phyloP scores from a whole-genome alignment of 2,888 invertebrate genomes.

The Heliconius cydno region DNA sequence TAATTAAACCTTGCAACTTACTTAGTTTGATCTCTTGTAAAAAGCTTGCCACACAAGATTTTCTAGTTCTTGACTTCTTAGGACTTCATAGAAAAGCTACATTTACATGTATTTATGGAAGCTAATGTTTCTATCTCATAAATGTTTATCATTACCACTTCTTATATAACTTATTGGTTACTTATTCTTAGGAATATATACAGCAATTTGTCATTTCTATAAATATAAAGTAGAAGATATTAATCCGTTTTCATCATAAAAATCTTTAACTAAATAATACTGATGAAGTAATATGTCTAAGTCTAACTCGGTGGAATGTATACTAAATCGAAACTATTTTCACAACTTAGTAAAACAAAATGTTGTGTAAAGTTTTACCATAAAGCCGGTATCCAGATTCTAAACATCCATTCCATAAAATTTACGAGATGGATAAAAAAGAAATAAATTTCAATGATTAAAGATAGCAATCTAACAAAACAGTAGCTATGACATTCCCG shows the following conservation, averaged over 20 bases:
- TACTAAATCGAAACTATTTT: neutral
- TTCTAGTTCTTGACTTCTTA: constrained; percentile 31
- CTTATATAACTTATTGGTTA: neutral
- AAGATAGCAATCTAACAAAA: constrained; percentile 40
- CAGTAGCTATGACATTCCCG: constrained; percentile 54
- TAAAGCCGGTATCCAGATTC: neutral
- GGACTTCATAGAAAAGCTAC: neutral
- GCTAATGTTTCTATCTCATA: neutral
- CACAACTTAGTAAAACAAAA: neutral
- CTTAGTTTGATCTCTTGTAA: neutral
- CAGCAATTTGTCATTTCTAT: neutral
- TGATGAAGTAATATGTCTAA: neutral
- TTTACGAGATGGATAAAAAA: constrained; percentile 11
- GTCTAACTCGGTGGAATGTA: neutral
- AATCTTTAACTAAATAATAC: neutral
- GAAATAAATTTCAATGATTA: constrained; percentile 11
- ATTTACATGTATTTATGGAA: constrained; percentile 4
- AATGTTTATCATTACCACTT: neutral
- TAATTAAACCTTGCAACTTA: neutral
- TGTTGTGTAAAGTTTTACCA: neutral
- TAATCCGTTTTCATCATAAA: neutral
- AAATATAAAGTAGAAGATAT: neutral
- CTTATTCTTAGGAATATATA: neutral
- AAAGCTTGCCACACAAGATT: constrained; percentile 27
- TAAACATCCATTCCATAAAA: constrained; percentile 1